phyloP scores from a whole-genome alignment of 2,797 vertebrate genomes.

The Sphaeramia orbicularis region DNA sequence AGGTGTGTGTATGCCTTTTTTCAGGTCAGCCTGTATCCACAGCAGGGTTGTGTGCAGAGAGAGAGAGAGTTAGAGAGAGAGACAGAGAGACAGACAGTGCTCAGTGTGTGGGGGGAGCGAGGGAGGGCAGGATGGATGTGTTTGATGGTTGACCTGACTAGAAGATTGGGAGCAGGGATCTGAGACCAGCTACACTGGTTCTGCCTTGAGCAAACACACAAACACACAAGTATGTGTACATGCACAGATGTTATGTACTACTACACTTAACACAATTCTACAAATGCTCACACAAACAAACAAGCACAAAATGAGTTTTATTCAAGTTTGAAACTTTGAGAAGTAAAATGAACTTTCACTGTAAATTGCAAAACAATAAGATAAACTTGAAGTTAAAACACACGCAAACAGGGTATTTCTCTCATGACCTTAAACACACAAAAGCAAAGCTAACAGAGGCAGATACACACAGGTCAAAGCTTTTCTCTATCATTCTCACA shows the following conservation, averaged over 20 bases:
- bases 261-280: constrained; percentile 29
- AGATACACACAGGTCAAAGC: constrained; percentile 38
- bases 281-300: constrained; percentile 25
- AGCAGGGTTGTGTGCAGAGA: constrained; percentile 64
- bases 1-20: constrained; percentile 59
- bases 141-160: constrained; percentile 99
- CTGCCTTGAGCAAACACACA: constrained; percentile 76
- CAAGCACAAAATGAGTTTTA: constrained; percentile 19
- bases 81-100: constrained; percentile 31
- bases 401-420: constrained; percentile 8
- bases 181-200: constrained; percentile 78
- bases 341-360: constrained; percentile 13
- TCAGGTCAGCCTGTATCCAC: constrained; percentile 75
- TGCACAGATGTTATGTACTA: constrained; percentile 48
- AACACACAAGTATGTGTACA: constrained; percentile 52
- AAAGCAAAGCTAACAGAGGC: constrained; percentile 11
- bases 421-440: constrained; percentile 18
- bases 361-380: constrained; percentile 16
- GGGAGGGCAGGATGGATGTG: constrained; percentile 85
- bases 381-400: constrained; percentile 15
- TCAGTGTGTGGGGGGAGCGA: constrained; percentile 73
- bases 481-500: constrained; percentile 17
- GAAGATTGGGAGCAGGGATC: constrained; percentile 97
- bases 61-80: constrained; percentile 24
- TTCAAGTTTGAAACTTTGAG: constrained; percentile 37